Percentiles rank a stretch among this genome's conserved stretches.
phyloP scores from a whole-genome alignment of 2,888 invertebrate genomes.

The Tricholauxania praeusta region DNA sequence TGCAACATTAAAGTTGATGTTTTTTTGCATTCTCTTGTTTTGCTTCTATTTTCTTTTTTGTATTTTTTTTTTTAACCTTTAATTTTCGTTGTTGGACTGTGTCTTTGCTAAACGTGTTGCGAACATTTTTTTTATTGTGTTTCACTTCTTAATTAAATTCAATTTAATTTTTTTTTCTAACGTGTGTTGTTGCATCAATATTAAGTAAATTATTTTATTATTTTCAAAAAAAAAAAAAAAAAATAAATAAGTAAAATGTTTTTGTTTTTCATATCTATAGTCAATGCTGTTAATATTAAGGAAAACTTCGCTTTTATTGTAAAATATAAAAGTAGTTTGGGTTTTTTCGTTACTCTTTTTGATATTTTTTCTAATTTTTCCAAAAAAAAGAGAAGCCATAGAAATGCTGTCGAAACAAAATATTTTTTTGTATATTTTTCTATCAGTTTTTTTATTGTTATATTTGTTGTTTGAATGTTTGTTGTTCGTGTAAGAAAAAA shows the following conservation, averaged over 20 bases:
- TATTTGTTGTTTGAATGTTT: slow-evolving; percentile 44
- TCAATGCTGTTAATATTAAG: not conserved
- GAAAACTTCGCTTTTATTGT: slow-evolving; percentile 1
- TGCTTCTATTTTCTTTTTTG: slow-evolving; percentile 12
- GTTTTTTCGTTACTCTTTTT: slow-evolving; percentile 13
- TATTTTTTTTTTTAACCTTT: not conserved
- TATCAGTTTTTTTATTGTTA: slow-evolving; percentile 19
- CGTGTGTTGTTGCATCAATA: slow-evolving; percentile 24
- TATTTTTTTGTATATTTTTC: not conserved
- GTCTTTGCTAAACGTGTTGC: too few relatives aligned
- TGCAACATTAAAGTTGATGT: slow-evolving; percentile 20
- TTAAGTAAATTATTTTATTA: too few relatives aligned
- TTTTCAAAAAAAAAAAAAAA: not conserved
- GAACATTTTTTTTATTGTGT: too few relatives aligned
- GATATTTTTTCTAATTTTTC: slow-evolving; percentile 6
- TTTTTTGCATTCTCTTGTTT: slow-evolving; percentile 18
- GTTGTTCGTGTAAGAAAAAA: slow-evolving; percentile 22
- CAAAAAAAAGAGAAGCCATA: slow-evolving; percentile 14
- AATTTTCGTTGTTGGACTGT: too few relatives aligned
- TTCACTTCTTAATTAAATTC: too few relatives aligned
- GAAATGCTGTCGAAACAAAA: slow-evolving; percentile 26
- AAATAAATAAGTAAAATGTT: not conserved
- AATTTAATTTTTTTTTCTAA: slow-evolving; percentile 25
- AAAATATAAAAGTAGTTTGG: slow-evolving; percentile 16
- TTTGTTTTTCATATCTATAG: too few relatives aligned